Conservation (phyloP, 2,888 invertebrate species). For the Gerris lacustris region DNA sequence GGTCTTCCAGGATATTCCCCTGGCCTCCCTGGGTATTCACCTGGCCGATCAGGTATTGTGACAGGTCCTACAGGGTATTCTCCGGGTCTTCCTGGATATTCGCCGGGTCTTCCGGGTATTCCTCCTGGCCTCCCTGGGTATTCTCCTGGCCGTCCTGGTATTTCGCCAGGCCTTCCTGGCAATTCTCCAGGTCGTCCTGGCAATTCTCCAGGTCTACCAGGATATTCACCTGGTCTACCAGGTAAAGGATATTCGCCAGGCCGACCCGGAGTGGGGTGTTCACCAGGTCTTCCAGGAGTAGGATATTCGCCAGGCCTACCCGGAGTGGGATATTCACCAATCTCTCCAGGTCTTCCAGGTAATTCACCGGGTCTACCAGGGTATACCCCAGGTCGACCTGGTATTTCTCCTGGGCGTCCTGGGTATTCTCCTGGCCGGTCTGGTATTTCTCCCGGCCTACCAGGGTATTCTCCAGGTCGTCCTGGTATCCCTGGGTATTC, state of each 20-base stretch:
- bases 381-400: constrained; percentile 14
- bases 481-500: constrained; percentile 19
- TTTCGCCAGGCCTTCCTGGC: constrained; percentile 7
- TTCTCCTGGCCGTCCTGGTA: constrained; percentile 17
- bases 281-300: background rate
- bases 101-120: constrained; percentile 18
- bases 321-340: constrained; percentile 16
- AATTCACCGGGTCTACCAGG: constrained; percentile 14
- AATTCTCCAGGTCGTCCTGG: constrained; percentile 19
- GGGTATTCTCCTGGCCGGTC: constrained; percentile 18
- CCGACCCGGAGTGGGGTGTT: constrained; percentile 8
- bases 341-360: constrained; percentile 19
- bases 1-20: constrained; percentile 19
- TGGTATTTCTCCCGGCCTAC: constrained; percentile 15
- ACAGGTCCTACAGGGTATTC: constrained; percentile 15
- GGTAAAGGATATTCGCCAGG: constrained; percentile 19
- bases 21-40: constrained; percentile 17
- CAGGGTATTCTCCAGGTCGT: constrained; percentile 23
- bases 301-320: constrained; percentile 8
- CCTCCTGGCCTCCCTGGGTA: too few relatives aligned
- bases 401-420: constrained; percentile 17
- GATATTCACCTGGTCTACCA: constrained; percentile 20
- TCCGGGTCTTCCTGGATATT: constrained; percentile 19
- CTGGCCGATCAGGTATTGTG: constrained; percentile 10
- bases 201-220: constrained; percentile 12